Evolutionary conservation across 2,113 vertebrate genomes (phyloP), one percentile per base, ranked within the genome.

Genomic region (Bubalus kerabau): DNA sequence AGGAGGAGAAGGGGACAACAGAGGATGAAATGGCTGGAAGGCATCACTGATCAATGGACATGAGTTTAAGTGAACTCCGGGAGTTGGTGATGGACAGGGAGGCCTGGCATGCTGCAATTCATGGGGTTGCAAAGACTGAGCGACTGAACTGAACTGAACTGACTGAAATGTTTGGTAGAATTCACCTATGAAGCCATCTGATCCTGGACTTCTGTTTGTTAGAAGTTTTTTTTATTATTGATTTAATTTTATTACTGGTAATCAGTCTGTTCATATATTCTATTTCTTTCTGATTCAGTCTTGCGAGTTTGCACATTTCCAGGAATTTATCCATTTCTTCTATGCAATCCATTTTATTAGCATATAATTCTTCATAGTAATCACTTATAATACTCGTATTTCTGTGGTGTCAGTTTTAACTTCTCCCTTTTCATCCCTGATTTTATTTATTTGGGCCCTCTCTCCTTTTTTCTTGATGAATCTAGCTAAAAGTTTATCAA

Each of bases 211-310:
- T 81, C 16, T 81, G 78, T 46, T 80, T 48, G 43, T 32, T 81
- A 50, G 28, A 80, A 80, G 46, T 6, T 81, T 50, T 50, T 50
- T 81, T 21, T 12, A 48, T 50, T 50, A 80, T 28, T 80, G 78
- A 50, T 50, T 80, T 80, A 36, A 36, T 71, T 71, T 71, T 36
- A 36, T 71, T 74, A 74, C n/a, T 40, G 67, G 67, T 74, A 23
- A 40, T 74, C 36, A 74, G 11, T 40, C 67, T 71, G 28, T 81
- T 50, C 78, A 32, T 81, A 81, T 81, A 50, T 81, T 81, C 30
- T 81, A 81, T 81, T 81, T 81, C 46, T 81, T 81, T 81, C 78
- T 81, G 48, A 81, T 81, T 81, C 48, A 52, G 48, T 52, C 78
- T 81, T 81, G 46, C 9, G 6, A 81, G 30, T 50, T 52, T 81